Percentiles rank a stretch among this genome's conserved stretches.
phyloP scores from a whole-genome alignment of 2,797 vertebrate species.

The Pseudochirops corinnae region DNA sequence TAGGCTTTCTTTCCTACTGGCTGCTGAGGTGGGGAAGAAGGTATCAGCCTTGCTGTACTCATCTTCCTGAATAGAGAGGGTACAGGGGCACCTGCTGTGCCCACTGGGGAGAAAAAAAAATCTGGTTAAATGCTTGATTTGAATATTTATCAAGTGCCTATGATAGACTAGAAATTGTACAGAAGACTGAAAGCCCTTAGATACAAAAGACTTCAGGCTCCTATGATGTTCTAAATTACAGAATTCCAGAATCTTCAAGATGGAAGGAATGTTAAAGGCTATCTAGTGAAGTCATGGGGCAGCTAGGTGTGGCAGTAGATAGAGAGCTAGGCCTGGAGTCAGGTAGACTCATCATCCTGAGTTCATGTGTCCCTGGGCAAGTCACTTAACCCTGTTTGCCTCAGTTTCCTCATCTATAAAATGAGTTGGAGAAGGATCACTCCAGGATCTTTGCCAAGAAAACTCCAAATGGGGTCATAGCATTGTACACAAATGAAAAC shows the following conservation, averaged over 20 bases:
- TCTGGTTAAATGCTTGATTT: not conserved
- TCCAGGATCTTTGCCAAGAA: not conserved
- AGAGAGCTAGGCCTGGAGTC: not conserved
- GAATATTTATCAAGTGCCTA: slow-evolving; percentile 11
- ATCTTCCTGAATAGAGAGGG: slow-evolving; percentile 28
- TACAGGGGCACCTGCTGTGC: not conserved
- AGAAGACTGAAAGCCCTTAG: not conserved
- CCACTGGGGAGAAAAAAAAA: slow-evolving; percentile 16
- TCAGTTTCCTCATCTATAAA: not conserved
- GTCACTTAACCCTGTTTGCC: not conserved
- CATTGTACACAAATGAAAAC: not conserved
- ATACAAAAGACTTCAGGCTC: not conserved
- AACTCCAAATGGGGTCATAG: not conserved
- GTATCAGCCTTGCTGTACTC: not conserved
- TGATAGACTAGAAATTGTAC: not conserved
- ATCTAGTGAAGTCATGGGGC: not conserved
- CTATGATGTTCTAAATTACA: not conserved
- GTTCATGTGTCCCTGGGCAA: not conserved
- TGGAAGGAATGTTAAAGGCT: not conserved
- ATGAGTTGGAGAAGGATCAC: not conserved
- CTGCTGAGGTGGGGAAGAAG: slow-evolving; percentile 37
- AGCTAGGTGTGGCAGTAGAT: not conserved
- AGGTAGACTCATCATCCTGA: not conserved
- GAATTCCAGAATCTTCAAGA: slow-evolving; percentile 2
- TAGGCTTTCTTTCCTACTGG: slow-evolving; percentile 12